phyloP scores from a whole-genome alignment of 2,888 invertebrate genomes.

The Morpho deidamia region DNA sequence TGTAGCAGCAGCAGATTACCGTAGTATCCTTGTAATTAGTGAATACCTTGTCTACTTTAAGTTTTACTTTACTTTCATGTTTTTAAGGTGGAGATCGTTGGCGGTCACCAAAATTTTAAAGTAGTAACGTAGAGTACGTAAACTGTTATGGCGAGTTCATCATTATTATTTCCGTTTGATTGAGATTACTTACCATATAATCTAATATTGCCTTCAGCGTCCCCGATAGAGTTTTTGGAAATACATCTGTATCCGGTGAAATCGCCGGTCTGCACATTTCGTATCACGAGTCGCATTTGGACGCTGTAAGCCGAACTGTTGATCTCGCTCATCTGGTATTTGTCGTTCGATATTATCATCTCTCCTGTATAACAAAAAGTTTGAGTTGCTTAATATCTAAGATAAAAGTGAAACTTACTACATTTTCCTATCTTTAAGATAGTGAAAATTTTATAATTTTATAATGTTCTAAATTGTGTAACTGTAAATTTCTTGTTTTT shows the following conservation, averaged over 20 bases:
- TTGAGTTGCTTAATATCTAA: background rate
- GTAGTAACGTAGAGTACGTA: no score
- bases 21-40: no score
- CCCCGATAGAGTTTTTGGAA: conserved; percentile 94
- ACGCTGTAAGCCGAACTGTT: conserved; percentile 90
- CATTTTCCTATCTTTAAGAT: no score
- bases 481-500: no score
- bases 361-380: conserved; percentile 80
- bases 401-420: background rate
- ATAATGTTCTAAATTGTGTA: no score
- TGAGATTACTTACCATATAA: conserved; percentile 85
- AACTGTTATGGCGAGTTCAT: no score
- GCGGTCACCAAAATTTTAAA: no score
- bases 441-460: no score
- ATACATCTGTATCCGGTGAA: conserved; percentile 94
- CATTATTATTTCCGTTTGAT: background rate
- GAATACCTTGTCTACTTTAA: no score
- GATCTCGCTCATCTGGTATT: conserved; percentile 89
- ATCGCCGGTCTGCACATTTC: conserved; percentile 85
- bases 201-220: conserved; percentile 92
- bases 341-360: conserved; percentile 93
- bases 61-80: no score
- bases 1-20: no score
- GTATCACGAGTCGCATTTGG: conserved; percentile 88
- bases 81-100: no score